Evolutionary conservation across 2,888 invertebrate species (phyloP).

Genomic region (Drosophila borborema): DNA sequence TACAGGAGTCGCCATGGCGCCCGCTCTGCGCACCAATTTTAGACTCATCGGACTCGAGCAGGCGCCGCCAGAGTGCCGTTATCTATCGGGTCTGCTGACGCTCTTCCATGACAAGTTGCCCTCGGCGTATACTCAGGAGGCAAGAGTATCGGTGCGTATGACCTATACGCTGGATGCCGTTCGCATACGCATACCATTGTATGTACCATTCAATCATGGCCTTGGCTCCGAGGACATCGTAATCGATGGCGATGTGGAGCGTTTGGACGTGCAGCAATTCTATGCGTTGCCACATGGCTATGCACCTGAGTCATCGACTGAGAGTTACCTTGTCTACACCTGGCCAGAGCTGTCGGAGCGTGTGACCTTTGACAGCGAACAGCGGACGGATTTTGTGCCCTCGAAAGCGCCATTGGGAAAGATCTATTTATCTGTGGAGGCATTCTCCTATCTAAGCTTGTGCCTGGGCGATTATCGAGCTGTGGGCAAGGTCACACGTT

Average conservation of each 20-base stretch:
- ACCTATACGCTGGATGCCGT: slow-evolving; percentile 87
- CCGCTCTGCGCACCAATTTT: slow-evolving; percentile 91
- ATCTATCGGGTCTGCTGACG: slow-evolving; percentile 92
- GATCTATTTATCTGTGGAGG: slow-evolving; percentile 89
- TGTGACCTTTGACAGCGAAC: slow-evolving; percentile 94
- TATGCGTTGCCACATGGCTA: slow-evolving; percentile 93
- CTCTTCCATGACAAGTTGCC: slow-evolving; percentile 96
- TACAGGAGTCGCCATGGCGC: slow-evolving; percentile 92
- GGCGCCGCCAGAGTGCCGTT: slow-evolving; percentile 92
- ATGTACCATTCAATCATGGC: slow-evolving; percentile 70
- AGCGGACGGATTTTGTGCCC: slow-evolving; percentile 95
- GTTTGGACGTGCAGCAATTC: slow-evolving; percentile 58
- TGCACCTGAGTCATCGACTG: slow-evolving; percentile 92
- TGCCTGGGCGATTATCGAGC: slow-evolving; percentile 90
- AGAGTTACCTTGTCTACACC: slow-evolving; percentile 91
- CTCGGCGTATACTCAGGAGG: slow-evolving; percentile 87
- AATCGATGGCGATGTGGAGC: slow-evolving; percentile 46
- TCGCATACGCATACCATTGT: slow-evolving; percentile 77
- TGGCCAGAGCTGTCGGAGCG: slow-evolving; percentile 95
- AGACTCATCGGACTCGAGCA: slow-evolving; percentile 95
- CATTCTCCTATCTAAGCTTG: slow-evolving; percentile 91
- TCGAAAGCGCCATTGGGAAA: slow-evolving; percentile 89
- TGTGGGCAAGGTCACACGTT: slow-evolving; percentile 85
- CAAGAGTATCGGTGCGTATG: slow-evolving; percentile 89
- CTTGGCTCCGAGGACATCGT: slow-evolving; percentile 66